phyloP scores from a whole-genome alignment of 1,140 invertebrate species.

The Lethrus apterus region DNA sequence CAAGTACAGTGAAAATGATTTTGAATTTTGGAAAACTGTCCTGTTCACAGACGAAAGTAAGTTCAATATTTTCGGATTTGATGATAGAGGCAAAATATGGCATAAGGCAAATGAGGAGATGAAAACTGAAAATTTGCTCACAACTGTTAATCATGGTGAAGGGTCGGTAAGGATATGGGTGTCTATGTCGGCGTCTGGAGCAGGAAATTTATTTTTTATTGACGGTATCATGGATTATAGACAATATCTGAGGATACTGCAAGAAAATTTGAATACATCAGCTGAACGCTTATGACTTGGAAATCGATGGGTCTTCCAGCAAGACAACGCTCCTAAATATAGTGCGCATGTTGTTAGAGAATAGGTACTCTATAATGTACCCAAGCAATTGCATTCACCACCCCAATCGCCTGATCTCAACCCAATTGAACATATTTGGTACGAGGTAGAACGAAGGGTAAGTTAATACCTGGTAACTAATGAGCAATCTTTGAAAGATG shows the following conservation, averaged over 20 bases:
- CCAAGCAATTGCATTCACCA: too few species aligned
- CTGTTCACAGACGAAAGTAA: slow-evolving; percentile 21
- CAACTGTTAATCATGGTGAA: too few species aligned
- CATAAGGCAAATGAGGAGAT: too few species aligned
- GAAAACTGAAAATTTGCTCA: too few species aligned
- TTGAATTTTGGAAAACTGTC: slow-evolving; percentile 16
- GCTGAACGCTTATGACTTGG: slow-evolving; percentile 5
- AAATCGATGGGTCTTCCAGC: too few species aligned
- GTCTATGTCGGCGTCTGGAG: slow-evolving; percentile 28
- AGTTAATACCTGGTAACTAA: too few species aligned
- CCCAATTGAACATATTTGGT: slow-evolving; percentile 37
- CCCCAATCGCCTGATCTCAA: too few species aligned
- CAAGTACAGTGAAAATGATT: slow-evolving; percentile 4
- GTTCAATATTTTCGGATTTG: background rate
- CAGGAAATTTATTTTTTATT: slow-evolving; percentile 30
- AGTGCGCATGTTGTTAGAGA: slow-evolving; percentile 24
- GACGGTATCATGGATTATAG: slow-evolving; percentile 31
- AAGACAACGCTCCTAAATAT: slow-evolving; percentile 38
- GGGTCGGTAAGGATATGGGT: slow-evolving; percentile 24
- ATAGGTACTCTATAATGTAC: too few species aligned
- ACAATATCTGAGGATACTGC: slow-evolving; percentile 24
- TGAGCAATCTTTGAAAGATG: slow-evolving; percentile 14
- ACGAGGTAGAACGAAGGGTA: slow-evolving; percentile 24
- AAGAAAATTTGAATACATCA: slow-evolving; percentile 9
- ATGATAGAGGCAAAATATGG: too few species aligned